phyloP scores from a whole-genome alignment of 2,888 invertebrate species.

The Stenolophus ochropezus region DNA sequence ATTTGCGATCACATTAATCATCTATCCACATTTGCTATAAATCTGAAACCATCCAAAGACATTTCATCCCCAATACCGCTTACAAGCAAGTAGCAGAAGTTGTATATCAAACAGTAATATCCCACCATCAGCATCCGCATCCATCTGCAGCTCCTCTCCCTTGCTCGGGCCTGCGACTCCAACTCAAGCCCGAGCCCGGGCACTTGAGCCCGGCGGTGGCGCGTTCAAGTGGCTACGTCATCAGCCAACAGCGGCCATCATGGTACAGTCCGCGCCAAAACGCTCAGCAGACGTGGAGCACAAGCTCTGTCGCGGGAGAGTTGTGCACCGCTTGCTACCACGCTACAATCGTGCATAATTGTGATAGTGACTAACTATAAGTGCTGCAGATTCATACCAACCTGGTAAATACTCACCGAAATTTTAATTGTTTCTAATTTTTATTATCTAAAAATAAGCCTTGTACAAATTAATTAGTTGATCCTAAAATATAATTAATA shows the following conservation, averaged over 20 bases:
- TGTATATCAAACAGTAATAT: background rate
- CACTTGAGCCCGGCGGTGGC: conserved; percentile 43
- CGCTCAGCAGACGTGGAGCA: background rate
- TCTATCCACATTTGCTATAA: no score
- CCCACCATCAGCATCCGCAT: background rate
- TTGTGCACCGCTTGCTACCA: background rate
- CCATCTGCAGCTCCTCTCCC: background rate
- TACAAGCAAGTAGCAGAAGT: no score
- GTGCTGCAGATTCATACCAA: no score
- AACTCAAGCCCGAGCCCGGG: background rate
- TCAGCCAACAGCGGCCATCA: conserved; percentile 49
- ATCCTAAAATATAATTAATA: no score
- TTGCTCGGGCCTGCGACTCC: background rate
- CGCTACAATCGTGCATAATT: background rate
- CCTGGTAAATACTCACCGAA: no score
- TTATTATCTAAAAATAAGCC: no score
- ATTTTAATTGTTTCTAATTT: no score
- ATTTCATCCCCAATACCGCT: background rate
- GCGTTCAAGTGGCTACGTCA: conserved; percentile 57
- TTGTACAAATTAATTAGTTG: no score
- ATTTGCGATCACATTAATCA: no score
- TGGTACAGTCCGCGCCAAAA: conserved; percentile 46
- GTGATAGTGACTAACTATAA: no score
- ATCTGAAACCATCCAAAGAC: background rate
- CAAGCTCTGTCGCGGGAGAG: background rate